phyloP scores from a whole-genome alignment of 2,888 invertebrate species.

The Autographa gamma region DNA sequence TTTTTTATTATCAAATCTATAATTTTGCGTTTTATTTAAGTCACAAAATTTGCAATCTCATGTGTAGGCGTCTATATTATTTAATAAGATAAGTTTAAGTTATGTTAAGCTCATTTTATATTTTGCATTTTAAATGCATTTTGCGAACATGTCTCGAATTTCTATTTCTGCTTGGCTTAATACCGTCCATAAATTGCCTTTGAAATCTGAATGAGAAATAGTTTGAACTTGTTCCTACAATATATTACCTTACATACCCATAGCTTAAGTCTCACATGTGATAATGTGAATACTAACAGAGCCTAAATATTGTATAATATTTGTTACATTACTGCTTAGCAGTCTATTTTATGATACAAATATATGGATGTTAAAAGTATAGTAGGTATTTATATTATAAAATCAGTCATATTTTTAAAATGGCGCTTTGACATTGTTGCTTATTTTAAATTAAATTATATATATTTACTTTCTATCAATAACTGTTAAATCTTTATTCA shows the following conservation, averaged over 20 bases:
- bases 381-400: slow-evolving; percentile 25
- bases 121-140: slow-evolving; percentile 77
- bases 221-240: slow-evolving; percentile 37
- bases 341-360: slow-evolving; percentile 66
- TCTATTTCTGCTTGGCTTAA: slow-evolving; percentile 67
- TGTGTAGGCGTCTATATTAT: slow-evolving; percentile 45
- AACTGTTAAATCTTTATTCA: slow-evolving; percentile 15
- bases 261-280: slow-evolving; percentile 26
- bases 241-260: slow-evolving; percentile 23
- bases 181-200: slow-evolving; percentile 72
- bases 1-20: slow-evolving; percentile 29
- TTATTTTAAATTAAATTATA: slow-evolving; percentile 23
- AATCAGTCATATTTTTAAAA: slow-evolving; percentile 41
- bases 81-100: slow-evolving; percentile 59
- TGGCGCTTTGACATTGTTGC: slow-evolving; percentile 40
- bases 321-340: slow-evolving; percentile 64
- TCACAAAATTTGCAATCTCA: slow-evolving; percentile 67
- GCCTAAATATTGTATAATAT: slow-evolving; percentile 51
- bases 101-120: slow-evolving; percentile 64
- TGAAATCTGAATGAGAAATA: slow-evolving; percentile 24
- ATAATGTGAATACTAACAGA: slow-evolving; percentile 36
- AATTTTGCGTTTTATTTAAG: slow-evolving; percentile 48
- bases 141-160: slow-evolving; percentile 54
- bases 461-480: slow-evolving; percentile 1
- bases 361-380: slow-evolving; percentile 54